Percentiles rank a stretch among this genome's conserved stretches.
These are phyloP conservation scores for Tinea trinotella DNA, from an alignment of 2,888 invertebrate species.

Conservation along the genomic window DNA sequence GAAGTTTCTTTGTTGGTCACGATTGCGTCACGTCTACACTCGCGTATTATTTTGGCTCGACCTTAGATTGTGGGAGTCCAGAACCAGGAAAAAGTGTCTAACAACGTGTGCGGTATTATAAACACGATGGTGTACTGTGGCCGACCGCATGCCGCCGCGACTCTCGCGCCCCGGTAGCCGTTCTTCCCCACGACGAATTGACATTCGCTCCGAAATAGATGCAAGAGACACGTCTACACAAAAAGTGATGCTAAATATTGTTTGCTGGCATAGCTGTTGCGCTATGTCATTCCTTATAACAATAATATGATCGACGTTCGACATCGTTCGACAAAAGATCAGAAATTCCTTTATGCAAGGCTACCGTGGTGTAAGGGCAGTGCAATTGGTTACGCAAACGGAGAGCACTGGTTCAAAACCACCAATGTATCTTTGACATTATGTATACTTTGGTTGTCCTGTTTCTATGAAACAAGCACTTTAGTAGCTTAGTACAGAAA, in stretches of 20 bases:
- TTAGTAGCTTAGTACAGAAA: no score
- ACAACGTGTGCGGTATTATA: slow-evolving; percentile 4
- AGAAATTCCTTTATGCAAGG: not conserved
- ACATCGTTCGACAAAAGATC: not conserved
- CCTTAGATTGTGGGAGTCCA: not conserved
- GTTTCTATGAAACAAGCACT: no score
- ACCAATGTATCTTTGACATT: no score
- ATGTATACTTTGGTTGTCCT: no score
- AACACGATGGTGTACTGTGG: slow-evolving; percentile 10
- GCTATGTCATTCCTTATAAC: slow-evolving; percentile 7
- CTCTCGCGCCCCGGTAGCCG: slow-evolving; percentile 31
- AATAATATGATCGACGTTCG: not conserved
- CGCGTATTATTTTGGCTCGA: not conserved
- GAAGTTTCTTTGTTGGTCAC: not conserved
- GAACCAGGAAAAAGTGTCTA: not conserved
- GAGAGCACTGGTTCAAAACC: no score
- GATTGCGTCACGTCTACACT: not conserved
- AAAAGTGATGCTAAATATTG: slow-evolving; percentile 9
- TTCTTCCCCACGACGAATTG: slow-evolving; percentile 28
- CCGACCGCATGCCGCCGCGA: slow-evolving; percentile 32
- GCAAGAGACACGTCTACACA: slow-evolving; percentile 28
- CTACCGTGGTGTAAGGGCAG: no score
- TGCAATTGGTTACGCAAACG: no score
- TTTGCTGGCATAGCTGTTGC: not conserved
- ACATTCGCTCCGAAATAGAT: slow-evolving; percentile 61